Percentiles rank a stretch among this genome's conserved stretches.
Evolutionary conservation across 2,113 vertebrate genomes (phyloP).

Genomic region (Engystomops pustulosus): DNA sequence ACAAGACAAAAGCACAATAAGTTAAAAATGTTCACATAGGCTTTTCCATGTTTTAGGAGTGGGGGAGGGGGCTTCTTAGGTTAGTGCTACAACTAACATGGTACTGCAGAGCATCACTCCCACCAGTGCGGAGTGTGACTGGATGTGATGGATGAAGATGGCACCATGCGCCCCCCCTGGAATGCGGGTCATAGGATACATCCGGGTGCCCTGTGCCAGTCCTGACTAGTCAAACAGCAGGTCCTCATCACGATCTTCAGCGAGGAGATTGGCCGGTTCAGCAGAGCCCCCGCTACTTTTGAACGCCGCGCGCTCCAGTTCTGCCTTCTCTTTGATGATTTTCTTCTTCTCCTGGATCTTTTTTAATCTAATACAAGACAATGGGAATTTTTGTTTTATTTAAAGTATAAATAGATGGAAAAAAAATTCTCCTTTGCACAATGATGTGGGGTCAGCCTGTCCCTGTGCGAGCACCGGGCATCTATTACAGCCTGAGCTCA

Average conservation of each 20-base stretch:
- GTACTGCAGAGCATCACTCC: not conserved
- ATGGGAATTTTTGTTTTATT: too few species aligned
- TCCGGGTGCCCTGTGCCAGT: not conserved
- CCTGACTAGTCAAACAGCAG: conserved; percentile 88
- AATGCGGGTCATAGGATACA: conserved; percentile 36
- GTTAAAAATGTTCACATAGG: not conserved
- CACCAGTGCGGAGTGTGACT: not conserved
- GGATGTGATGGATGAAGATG: not conserved
- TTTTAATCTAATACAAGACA: conserved; percentile 81
- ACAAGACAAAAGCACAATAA: conserved; percentile 7
- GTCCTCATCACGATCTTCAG: conserved; percentile 91
- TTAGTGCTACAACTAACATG: not conserved
- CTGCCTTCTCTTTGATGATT: conserved; percentile 86
- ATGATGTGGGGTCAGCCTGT: too few species aligned
- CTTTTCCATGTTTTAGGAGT: not conserved
- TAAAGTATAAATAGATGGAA: too few species aligned
- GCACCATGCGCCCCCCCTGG: not conserved
- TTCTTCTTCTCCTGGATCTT: conserved; percentile 99
- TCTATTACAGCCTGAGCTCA: too few species aligned
- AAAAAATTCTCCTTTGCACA: too few species aligned
- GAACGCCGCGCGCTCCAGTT: conserved; percentile 80
- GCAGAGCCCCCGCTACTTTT: conserved; percentile 67
- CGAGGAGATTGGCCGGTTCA: conserved; percentile 90
- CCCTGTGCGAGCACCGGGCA: too few species aligned
- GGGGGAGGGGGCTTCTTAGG: not conserved